Conservation (phyloP, 2,888 invertebrate species). For the Caenorhabditis afra region DNA sequence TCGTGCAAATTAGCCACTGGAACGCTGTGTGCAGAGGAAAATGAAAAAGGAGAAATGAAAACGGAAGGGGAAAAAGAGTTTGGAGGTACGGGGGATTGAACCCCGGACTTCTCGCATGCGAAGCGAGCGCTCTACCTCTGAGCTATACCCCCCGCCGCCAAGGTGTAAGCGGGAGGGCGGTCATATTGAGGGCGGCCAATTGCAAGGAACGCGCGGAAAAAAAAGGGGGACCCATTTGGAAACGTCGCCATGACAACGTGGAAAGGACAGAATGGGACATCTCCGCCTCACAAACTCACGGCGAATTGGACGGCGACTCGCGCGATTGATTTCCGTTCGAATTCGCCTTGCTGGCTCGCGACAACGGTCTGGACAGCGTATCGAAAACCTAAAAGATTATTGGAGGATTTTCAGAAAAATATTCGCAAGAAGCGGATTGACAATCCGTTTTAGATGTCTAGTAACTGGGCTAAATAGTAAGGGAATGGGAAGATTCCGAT, state of each 20-base stretch:
- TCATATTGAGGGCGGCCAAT: too few relatives aligned
- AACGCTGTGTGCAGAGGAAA: too few relatives aligned
- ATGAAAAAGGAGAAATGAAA: too few relatives aligned
- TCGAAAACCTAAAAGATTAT: conserved; percentile 60
- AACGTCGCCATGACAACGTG: not conserved
- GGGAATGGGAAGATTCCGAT: too few relatives aligned
- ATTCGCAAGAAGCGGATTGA: too few relatives aligned
- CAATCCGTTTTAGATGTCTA: not conserved
- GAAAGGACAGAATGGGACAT: not conserved
- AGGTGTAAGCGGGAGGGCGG: too few relatives aligned
- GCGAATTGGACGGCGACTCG: conserved; percentile 41
- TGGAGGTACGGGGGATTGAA: conserved; percentile 77
- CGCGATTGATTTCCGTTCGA: conserved; percentile 27
- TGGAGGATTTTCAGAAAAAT: not conserved
- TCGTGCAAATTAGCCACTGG: too few relatives aligned
- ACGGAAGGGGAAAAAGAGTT: too few relatives aligned
- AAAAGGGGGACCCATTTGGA: not conserved
- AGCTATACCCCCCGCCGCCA: conserved; percentile 59
- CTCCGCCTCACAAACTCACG: conserved; percentile 29
- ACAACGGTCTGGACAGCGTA: conserved; percentile 65
- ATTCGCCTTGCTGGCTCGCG: conserved; percentile 57
- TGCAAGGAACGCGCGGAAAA: too few relatives aligned
- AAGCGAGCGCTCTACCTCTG: conserved; percentile 79
- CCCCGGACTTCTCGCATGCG: conserved; percentile 78
- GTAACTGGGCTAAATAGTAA: too few relatives aligned